Evolutionary conservation across 2,113 vertebrate genomes (phyloP).

Genomic region (Anguilla rostrata): DNA sequence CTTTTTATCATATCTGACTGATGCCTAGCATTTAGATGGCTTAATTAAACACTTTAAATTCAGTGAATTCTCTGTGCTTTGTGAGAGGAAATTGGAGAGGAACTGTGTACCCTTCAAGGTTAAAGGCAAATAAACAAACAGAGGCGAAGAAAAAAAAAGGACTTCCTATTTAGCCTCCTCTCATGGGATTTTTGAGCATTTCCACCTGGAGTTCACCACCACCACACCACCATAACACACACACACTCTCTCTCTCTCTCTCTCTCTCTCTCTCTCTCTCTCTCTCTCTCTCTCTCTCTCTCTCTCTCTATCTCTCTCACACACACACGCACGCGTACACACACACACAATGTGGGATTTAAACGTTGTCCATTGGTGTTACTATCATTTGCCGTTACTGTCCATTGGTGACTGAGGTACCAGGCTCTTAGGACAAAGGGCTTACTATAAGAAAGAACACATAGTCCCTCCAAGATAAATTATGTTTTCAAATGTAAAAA

Average conservation of each 20-base stretch:
- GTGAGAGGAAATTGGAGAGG: slow-evolving; percentile 12
- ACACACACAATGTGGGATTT: background rate
- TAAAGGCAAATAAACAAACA: slow-evolving; percentile 32
- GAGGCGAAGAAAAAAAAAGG: background rate
- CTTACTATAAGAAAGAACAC: background rate
- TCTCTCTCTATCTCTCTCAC: background rate
- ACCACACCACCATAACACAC: background rate
- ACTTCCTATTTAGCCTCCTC: background rate
- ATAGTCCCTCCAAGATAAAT: background rate
- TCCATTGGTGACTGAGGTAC: too few species aligned
- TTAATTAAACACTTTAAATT: slow-evolving; percentile 31
- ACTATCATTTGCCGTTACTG: too few species aligned
- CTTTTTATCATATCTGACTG: slow-evolving; percentile 23
- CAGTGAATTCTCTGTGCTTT: background rate
- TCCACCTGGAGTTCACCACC: background rate
- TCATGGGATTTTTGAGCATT: background rate
- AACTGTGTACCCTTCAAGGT: slow-evolving; percentile 12
- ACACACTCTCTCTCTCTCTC: too few species aligned
- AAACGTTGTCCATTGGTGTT: too few species aligned
- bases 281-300: too few species aligned
- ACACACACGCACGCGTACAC: slow-evolving; percentile 8
- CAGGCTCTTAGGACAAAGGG: too few species aligned
- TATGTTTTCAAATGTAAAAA: too few species aligned
- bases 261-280: too few species aligned
- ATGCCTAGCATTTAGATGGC: slow-evolving; percentile 22